Conservation (phyloP, 1,140 invertebrate genomes). For the Zaprionus gabonicus region DNA sequence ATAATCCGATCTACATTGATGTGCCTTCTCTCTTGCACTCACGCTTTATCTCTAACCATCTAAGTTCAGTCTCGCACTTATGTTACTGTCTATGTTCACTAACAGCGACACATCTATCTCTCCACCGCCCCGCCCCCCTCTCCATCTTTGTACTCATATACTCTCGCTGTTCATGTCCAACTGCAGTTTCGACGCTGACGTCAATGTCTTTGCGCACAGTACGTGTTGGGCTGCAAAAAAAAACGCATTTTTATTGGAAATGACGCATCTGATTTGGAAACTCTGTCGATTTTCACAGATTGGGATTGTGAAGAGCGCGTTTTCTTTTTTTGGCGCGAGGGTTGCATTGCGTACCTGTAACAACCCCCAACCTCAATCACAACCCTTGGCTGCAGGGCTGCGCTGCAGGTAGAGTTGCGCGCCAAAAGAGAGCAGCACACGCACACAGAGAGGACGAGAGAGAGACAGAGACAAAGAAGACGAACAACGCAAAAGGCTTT, state of each 20-base stretch:
- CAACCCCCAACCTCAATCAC: constrained; percentile 47
- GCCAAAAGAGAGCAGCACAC: background rate
- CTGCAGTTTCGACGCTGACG: no score
- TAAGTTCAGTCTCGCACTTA: no score
- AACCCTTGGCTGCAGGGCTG: constrained; percentile 6
- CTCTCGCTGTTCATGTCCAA: no score
- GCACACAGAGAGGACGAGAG: background rate
- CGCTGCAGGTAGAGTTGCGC: background rate
- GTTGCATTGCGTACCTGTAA: constrained; percentile 46
- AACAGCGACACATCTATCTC: no score
- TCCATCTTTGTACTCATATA: no score
- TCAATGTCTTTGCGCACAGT: background rate
- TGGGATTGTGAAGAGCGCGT: constrained; percentile 50
- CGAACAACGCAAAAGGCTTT: background rate
- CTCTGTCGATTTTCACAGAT: constrained; percentile 54
- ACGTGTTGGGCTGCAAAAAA: constrained; percentile 1
- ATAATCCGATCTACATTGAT: no score
- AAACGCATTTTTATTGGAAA: constrained; percentile 33
- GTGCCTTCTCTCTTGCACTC: no score
- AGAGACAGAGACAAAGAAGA: background rate
- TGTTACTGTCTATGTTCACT: no score
- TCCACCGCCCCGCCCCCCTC: no score
- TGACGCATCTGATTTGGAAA: constrained; percentile 25
- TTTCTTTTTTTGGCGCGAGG: constrained; percentile 67
- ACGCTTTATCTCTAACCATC: no score